Evolutionary conservation across 2,797 vertebrate genomes (phyloP).

Genomic region (Lindbergichthys nudifrons): DNA sequence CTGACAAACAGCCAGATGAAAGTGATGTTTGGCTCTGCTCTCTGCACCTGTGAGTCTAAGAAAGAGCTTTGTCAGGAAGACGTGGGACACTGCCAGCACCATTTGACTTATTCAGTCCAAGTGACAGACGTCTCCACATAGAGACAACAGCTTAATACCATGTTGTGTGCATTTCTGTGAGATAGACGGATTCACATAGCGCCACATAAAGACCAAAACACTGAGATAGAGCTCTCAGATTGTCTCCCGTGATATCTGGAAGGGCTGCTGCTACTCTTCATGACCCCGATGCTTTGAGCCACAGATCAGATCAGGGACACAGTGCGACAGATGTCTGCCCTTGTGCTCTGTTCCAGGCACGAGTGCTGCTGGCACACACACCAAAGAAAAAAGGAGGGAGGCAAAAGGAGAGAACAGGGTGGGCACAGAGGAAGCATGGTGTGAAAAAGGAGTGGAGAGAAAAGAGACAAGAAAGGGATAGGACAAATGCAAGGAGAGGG

Average conservation of each 20-base stretch:
- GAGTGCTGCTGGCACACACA: conserved; percentile 73
- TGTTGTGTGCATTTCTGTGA: conserved; percentile 59
- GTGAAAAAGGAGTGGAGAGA: conserved; percentile 18
- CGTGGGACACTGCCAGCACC: conserved; percentile 48
- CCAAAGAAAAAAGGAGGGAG: conserved; percentile 34
- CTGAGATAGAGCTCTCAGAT: conserved; percentile 43
- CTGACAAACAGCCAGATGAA: conserved; percentile 63
- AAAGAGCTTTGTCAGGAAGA: conserved; percentile 52
- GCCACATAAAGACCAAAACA: conserved; percentile 13
- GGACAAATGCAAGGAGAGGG: neutral
- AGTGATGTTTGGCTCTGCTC: conserved; percentile 32
- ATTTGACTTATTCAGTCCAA: conserved; percentile 55
- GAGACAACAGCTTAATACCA: conserved; percentile 66
- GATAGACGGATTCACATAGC: conserved; percentile 20
- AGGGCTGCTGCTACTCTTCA: conserved; percentile 69
- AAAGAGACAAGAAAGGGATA: conserved; percentile 16
- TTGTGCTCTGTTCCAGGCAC: conserved; percentile 76
- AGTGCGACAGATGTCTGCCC: conserved; percentile 81
- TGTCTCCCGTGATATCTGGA: conserved; percentile 57
- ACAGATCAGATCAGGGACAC: conserved; percentile 80
- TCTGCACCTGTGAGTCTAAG: conserved; percentile 61
- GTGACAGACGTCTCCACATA: conserved; percentile 54
- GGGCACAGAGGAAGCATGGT: conserved; percentile 37
- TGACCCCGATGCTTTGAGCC: conserved; percentile 75
- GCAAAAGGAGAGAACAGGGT: conserved; percentile 20